These are phyloP conservation scores for Drosophila quadrilineata DNA, from an alignment of 1,140 invertebrate species.

Conservation along the genomic window DNA sequence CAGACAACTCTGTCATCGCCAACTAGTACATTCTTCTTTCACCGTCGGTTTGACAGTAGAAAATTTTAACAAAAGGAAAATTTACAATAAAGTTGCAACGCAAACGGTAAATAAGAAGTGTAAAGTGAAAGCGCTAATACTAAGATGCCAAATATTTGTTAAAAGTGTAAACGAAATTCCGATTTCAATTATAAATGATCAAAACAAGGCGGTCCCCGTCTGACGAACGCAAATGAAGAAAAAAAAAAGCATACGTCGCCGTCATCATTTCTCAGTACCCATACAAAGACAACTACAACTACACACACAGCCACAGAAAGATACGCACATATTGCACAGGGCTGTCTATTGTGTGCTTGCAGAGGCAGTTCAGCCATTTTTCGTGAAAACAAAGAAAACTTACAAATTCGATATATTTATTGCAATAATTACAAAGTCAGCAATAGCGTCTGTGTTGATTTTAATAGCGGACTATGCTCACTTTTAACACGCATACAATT, in stretches of 20 bases:
- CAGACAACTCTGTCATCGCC: slow-evolving; percentile 30
- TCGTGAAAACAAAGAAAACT: slow-evolving; percentile 29
- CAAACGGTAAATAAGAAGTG: slow-evolving; percentile 58
- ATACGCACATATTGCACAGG: slow-evolving; percentile 47
- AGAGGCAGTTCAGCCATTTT: slow-evolving; percentile 10
- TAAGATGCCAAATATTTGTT: slow-evolving; percentile 1
- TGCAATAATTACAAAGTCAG: not conserved
- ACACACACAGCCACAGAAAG: slow-evolving; percentile 12
- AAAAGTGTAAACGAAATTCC: slow-evolving; percentile 1
- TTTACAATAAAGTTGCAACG: slow-evolving; percentile 24
- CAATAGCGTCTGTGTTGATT: not conserved
- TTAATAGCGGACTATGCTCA: not conserved
- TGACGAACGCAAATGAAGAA: slow-evolving; percentile 37
- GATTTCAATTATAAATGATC: not conserved
- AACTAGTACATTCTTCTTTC: slow-evolving; percentile 57
- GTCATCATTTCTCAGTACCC: slow-evolving; percentile 58
- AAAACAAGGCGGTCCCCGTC: slow-evolving; percentile 50
- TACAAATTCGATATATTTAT: not conserved
- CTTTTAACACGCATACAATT: slow-evolving; percentile 6
- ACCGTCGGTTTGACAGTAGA: slow-evolving; percentile 63
- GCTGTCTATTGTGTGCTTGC: slow-evolving; percentile 34
- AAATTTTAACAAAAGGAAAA: slow-evolving; percentile 61
- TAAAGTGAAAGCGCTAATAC: slow-evolving; percentile 48
- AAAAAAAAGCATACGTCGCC: slow-evolving; percentile 73
- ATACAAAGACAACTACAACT: slow-evolving; percentile 54